phyloP scores from a whole-genome alignment of 2,113 vertebrate genomes.

The Oreotrochilus melanogaster region DNA sequence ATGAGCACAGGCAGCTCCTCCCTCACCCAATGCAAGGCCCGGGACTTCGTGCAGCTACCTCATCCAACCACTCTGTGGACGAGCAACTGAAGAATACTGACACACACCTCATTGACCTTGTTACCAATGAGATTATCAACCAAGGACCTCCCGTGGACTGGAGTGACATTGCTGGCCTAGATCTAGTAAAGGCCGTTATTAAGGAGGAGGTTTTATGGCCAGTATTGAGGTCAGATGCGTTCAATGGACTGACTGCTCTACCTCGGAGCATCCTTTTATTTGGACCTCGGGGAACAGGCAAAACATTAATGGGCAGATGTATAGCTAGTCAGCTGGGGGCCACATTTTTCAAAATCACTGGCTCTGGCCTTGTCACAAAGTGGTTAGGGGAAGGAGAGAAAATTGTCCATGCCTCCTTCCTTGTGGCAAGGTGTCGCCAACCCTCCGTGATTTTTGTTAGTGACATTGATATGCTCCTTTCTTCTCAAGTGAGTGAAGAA shows the following conservation, averaged over 20 bases:
- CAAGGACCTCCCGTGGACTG: slow-evolving; percentile 96
- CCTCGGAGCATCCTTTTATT: slow-evolving; percentile 98
- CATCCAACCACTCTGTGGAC: slow-evolving; percentile 92
- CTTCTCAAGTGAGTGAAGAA: slow-evolving; percentile 92
- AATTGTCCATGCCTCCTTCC: slow-evolving; percentile 94
- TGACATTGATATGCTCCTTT: slow-evolving; percentile 95
- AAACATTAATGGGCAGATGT: slow-evolving; percentile 93
- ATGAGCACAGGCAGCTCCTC: slow-evolving; percentile 92
- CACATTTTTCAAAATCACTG: slow-evolving; percentile 91
- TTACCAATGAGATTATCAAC: slow-evolving; percentile 95
- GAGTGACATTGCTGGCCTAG: slow-evolving; percentile 96
- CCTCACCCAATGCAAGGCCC: slow-evolving; percentile 89
- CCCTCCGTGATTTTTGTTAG: slow-evolving; percentile 96
- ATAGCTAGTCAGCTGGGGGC: slow-evolving; percentile 97
- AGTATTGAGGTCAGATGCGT: slow-evolving; percentile 96
- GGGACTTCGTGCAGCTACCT: slow-evolving; percentile 91
- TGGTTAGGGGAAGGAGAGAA: slow-evolving; percentile 96
- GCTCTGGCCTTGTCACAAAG: slow-evolving; percentile 93
- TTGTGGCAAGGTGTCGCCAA: slow-evolving; percentile 95
- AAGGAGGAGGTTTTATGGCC: slow-evolving; percentile 99
- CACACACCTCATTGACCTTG: slow-evolving; percentile 94
- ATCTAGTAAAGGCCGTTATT: slow-evolving; percentile 94
- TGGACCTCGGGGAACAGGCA: slow-evolving; percentile 97
- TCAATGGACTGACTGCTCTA: slow-evolving; percentile 92
- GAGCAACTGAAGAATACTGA: slow-evolving; percentile 98